Percentiles rank a stretch among this genome's conserved stretches.
phyloP scores from a whole-genome alignment of 2,888 invertebrate genomes.

The Clusia tigrina region DNA sequence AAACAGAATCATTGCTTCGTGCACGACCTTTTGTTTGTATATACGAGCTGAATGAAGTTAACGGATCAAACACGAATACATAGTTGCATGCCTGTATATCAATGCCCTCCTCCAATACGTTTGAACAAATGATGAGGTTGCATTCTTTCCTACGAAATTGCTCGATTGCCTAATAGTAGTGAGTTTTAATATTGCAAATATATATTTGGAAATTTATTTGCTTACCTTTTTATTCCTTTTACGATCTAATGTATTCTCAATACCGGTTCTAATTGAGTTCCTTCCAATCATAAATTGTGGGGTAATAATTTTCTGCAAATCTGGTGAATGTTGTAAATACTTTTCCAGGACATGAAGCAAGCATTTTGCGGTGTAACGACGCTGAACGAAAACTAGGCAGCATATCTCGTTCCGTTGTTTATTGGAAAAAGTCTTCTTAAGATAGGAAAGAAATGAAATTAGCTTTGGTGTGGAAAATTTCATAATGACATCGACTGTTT shows the following conservation, averaged over 20 bases:
- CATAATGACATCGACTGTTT: conserved; percentile 61
- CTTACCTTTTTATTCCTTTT: too few species aligned
- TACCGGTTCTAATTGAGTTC: too few species aligned
- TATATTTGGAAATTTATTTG: too few species aligned
- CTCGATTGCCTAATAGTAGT: conserved; percentile 63
- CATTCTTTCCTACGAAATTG: conserved; percentile 69
- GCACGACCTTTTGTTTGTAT: conserved; percentile 91
- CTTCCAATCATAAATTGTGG: too few species aligned
- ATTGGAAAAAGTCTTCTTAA: conserved; percentile 68
- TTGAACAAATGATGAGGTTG: conserved; percentile 77
- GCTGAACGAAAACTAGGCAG: conserved; percentile 59
- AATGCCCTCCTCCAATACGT: conserved; percentile 89
- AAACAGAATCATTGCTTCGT: conserved; percentile 70
- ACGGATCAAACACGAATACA: conserved; percentile 77
- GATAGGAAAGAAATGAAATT: conserved; percentile 68
- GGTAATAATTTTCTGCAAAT: too few species aligned
- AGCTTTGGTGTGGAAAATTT: conserved; percentile 74
- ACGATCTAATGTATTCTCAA: too few species aligned
- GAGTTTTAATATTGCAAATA: too few species aligned
- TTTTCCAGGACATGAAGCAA: too few species aligned
- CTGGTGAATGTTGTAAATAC: too few species aligned
- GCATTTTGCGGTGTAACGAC: conserved; percentile 78
- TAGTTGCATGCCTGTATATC: conserved; percentile 85
- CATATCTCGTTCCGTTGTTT: conserved; percentile 54
- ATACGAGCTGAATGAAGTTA: conserved; percentile 80